Evolutionary conservation across 1,140 invertebrate species (phyloP), one percentile per base, ranked within the genome.

Genomic region (Hyles euphorbiae): DNA sequence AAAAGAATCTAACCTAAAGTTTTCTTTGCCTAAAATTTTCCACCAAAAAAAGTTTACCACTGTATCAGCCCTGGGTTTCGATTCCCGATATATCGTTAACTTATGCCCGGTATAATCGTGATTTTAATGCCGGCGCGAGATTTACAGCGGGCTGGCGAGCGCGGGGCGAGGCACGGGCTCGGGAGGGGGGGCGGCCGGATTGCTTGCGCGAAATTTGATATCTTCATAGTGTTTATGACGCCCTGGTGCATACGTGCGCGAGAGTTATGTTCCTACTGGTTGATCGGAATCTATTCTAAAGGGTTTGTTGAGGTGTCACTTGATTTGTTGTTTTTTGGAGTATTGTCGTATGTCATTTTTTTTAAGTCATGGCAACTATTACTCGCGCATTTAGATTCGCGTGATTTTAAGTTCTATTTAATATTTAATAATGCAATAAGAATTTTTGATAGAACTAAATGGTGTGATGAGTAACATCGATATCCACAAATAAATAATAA

Each of bases 151-250:
- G 68, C 78, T 70, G 63, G 67, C 70, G 72, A 63, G 56, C 56
- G 56, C 52, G 63, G 66, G 53, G 44, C 51, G 44, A 22, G 22
- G 22, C 22, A 2, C 55, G 5, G 62, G 36, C 60, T n/a, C 51
- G 66, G 59, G 22, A 22, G 22, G 2, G 36, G 2, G 36, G 36
- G 5, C 36, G 5, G 67, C 79, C 68, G 76, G 74, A 84, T 83
- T 80, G 83, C 71, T 78, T 83, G 78, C 72, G 63, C 58, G 83
- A 86, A 86, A 88, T 78, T 86, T 84, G 86, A 88, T 88, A 88
- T 86, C 86, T 83, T 76, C 62, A 86, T 86, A 81, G 63, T 68
- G 76, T 75, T 83, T 81, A 83, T 83, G 80, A 74, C 36, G 66
- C 75, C 75, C 79, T 76, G 61, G 79, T 81, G 74, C 70, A 63